These are phyloP conservation scores for Limanda limanda DNA, from an alignment of 2,113 vertebrate genomes.

Conservation along the genomic window DNA sequence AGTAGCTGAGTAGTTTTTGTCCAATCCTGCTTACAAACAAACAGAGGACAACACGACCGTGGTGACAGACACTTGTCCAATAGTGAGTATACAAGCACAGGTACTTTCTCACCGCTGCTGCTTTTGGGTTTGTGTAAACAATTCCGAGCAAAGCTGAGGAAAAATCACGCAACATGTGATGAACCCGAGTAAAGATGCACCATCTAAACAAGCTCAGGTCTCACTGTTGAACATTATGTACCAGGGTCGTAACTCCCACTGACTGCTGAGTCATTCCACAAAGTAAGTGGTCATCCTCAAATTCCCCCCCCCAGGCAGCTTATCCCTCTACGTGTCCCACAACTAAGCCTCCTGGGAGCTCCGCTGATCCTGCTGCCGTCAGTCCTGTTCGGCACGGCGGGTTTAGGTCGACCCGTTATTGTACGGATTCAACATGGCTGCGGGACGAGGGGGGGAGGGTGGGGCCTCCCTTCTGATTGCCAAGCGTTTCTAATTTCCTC, in stretches of 20 bases:
- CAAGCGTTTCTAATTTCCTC: slow-evolving; percentile 22
- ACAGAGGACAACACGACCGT: too few species aligned
- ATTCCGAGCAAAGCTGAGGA: background rate
- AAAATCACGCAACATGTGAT: background rate
- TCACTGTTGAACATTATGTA: slow-evolving; percentile 5
- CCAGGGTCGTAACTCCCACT: background rate
- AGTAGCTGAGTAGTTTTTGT: too few species aligned
- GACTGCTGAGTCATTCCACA: slow-evolving; percentile 54
- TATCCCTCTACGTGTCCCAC: slow-evolving; percentile 23
- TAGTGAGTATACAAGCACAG: too few species aligned
- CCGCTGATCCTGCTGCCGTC: slow-evolving; percentile 28
- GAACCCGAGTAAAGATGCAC: background rate
- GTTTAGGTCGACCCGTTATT: slow-evolving; percentile 14
- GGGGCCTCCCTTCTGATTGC: too few species aligned
- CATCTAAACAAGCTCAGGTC: background rate
- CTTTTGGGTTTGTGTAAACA: background rate
- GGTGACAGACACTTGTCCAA: too few species aligned
- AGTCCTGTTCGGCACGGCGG: slow-evolving; percentile 41
- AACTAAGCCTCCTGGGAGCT: slow-evolving; percentile 44
- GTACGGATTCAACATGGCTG: slow-evolving; percentile 27
- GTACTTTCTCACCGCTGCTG: too few species aligned
- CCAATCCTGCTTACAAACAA: too few species aligned
- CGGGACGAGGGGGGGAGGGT: background rate
- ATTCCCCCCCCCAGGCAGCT: slow-evolving; percentile 16
- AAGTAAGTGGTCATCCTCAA: slow-evolving; percentile 33